These are phyloP conservation scores for Megalops atlanticus DNA, from an alignment of 2,113 vertebrate species.

Conservation along the genomic window DNA sequence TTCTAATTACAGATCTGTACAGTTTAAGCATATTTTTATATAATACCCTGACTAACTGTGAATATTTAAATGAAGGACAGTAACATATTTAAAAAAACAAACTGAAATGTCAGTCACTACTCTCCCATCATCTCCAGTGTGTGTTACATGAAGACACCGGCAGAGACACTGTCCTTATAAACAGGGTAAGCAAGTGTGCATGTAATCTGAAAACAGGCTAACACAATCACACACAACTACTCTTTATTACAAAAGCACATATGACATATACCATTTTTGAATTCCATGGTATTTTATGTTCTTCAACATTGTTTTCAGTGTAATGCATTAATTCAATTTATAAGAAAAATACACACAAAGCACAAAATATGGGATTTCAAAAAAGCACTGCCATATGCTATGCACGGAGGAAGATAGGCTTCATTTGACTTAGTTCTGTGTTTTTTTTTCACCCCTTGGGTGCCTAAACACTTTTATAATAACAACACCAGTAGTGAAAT, in stretches of 20 bases:
- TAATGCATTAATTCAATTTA: neutral
- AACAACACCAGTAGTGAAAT: conserved; percentile 26
- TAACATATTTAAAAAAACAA: too few relatives aligned
- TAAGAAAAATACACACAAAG: neutral
- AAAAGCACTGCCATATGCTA: neutral
- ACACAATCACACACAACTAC: neutral
- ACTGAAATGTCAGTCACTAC: too few relatives aligned
- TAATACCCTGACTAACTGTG: too few relatives aligned
- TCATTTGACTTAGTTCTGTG: conserved; percentile 7
- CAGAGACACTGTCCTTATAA: neutral
- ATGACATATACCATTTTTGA: neutral
- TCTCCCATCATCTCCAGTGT: too few relatives aligned
- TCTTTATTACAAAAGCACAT: neutral
- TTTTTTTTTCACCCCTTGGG: neutral
- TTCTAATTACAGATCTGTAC: too few relatives aligned
- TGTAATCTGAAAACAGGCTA: too few relatives aligned
- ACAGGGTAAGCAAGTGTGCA: neutral
- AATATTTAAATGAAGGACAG: too few relatives aligned
- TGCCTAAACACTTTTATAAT: conserved; percentile 24
- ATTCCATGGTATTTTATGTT: neutral
- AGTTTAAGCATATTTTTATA: too few relatives aligned
- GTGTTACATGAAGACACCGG: neutral
- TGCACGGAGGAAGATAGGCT: conserved; percentile 11
- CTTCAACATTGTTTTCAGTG: neutral
- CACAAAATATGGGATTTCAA: neutral